Base-by-base conservation (phyloP, 2,797 vertebrate genomes). In the Gadopsis marmoratus region DNA sequence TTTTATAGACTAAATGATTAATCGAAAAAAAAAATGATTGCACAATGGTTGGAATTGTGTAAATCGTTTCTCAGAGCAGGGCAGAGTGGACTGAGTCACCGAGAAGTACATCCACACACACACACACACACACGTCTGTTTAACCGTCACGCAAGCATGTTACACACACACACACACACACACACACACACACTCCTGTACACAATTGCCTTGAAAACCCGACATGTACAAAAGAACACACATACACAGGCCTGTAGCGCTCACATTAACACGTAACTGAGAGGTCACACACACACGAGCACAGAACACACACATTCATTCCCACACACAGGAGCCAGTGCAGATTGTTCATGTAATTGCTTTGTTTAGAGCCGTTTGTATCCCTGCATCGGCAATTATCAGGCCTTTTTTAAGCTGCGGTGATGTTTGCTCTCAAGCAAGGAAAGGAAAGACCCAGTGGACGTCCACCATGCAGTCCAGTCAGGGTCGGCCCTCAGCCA, bases 371-470 rank as follows among this genome's bases (percentile, higher is more conserved):
- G 60, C 37, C n/a, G 19, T 78, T 74, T 58, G 47, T 47, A 51
- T 71, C 73, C 33, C 54, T 67, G 53, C 54, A 65, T 56, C 41
- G 64, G 63, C 41, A 50, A 71, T 76, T 70, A 71, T 31, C 33
- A 26, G 43, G 13, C 55, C 56, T 62, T 68, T 68, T 54, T 56
- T 4, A 56, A 43, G 35, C 26, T 1, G 26, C 8, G 11, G 68
- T 16, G 59, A 13, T 64, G 69, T 61, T 72, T 79, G 65, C 60
- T 75, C 33, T n/a, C 56, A n/a, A n/a, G 26, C 26, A 26, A 26
- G 26, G 26, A 26, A 26, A 26, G 26, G 26, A 26, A 41, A 4
- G 39, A 1, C 74, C 3, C 23, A 26, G 29, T 13, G 75, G 72
- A 66, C 19, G 16, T 41, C 1, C 39, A 31, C n/a, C 51, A 19